Evolutionary conservation across 2,113 vertebrate species (phyloP).

Genomic region (Lynx canadensis): DNA sequence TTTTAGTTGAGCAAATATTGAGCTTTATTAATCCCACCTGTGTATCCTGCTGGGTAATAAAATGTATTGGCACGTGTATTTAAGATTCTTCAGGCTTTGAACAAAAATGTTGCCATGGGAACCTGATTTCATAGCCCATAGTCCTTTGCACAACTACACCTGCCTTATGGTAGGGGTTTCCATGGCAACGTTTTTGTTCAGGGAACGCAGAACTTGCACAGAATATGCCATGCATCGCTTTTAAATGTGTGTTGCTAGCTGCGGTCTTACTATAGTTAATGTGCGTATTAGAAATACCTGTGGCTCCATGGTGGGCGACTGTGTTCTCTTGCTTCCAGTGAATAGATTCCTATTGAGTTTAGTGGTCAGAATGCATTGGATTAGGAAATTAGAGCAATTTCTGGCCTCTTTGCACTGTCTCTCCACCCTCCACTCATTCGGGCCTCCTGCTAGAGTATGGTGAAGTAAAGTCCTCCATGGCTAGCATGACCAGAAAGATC

Average conservation of each 20-base stretch:
- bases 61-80: slow-evolving; percentile 74
- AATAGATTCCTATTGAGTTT: slow-evolving; percentile 38
- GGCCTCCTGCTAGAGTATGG: slow-evolving; percentile 3
- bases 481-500: slow-evolving; percentile 47
- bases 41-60: slow-evolving; percentile 69
- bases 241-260: slow-evolving; percentile 72
- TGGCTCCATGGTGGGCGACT: slow-evolving; percentile 27
- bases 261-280: slow-evolving; percentile 66
- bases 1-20: slow-evolving; percentile 78
- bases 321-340: slow-evolving; percentile 49
- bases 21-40: slow-evolving; percentile 71
- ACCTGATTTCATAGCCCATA: slow-evolving; percentile 81
- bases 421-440: not conserved
- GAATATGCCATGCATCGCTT: slow-evolving; percentile 76
- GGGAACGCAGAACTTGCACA: slow-evolving; percentile 73
- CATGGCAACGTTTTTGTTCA: slow-evolving; percentile 84
- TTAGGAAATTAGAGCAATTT: slow-evolving; percentile 72
- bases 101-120: slow-evolving; percentile 83
- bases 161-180: slow-evolving; percentile 82
- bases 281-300: slow-evolving; percentile 63
- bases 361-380: slow-evolving; percentile 33
- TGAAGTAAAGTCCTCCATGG: slow-evolving; percentile 13
- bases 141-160: slow-evolving; percentile 79
- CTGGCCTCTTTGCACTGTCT: slow-evolving; percentile 40
- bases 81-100: slow-evolving; percentile 78